Evolutionary conservation across 2,888 invertebrate species (phyloP), one percentile per base, ranked within the genome.

Genomic region (Ferdinandea cuprea): DNA sequence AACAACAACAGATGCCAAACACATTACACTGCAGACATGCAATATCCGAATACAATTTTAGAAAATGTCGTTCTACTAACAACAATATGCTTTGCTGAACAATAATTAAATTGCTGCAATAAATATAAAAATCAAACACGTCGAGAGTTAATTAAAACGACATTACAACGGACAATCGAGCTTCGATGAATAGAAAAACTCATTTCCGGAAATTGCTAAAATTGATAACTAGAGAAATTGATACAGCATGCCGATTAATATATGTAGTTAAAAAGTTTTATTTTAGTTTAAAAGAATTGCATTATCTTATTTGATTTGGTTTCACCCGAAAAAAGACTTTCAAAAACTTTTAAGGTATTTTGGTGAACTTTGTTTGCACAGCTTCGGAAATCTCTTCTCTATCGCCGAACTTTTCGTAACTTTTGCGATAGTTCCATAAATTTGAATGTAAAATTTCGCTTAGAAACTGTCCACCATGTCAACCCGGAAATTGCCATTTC

Each of bases 401-500:
- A 11, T 3, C 35, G 35, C n/a, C 4, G 4, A 13, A 37, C 37
- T n/a, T 5, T 37, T 8, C 25, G 28, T 9, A 50, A 2, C 13
- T 19, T 25, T 28, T 15, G 5, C 11, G 7, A 9, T 13, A 17
- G 9, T 28, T 54, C 21, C 15, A 21, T 37, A 37, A 44, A 17
- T 21, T 40, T 56, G 5, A 46, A 40, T 28, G 17, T 32, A 6
- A 44, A 54, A 40, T 37, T 15, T 2, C 28, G 25, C n/a, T 3
- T 5, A 21, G 56, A 9, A 3, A 48, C 19, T 35, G 40, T 19
- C 30, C 46, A 37, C 42, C 32, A 40, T 17, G 15, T 30, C 15
- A 52, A 66, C 72, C 65, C 66, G 72, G 72, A 79, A 79, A 61
- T 59, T 37, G 5, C 37, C 21, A 79, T 66, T 72, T 79, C 66